Base-by-base conservation (phyloP, 2,113 vertebrate species). In the Chionomys nivalis region DNA sequence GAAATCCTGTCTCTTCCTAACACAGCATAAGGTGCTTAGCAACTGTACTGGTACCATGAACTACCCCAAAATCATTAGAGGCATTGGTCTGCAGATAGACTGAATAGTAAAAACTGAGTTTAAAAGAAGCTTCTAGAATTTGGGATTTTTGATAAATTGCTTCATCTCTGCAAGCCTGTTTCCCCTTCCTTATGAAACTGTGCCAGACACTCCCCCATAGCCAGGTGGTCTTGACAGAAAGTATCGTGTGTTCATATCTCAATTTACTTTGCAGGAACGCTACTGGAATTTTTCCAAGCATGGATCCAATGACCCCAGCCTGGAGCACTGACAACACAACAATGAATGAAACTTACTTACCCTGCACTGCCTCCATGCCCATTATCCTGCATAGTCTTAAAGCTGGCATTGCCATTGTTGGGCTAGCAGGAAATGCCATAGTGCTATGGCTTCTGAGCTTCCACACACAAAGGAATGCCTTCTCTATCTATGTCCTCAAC, bases 321-420 rank as follows among this genome's bases (percentile, higher is more conserved):
- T 75, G 23, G 44, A 24, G 1, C 23, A 82, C 12, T 63, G 6
- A 16, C 31, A 0, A 17, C 68, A 61, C 39, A 47, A 1, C 23
- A 31, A 0, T 4, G 44, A 94, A 44, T 72, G 6, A n/a, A n/a
- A n/a, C n/a, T n/a, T n/a, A n/a, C n/a, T n/a, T n/a, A n/a, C n/a
- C n/a, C n/a, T n/a, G n/a, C 12, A 0, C 0, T 49, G 47, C 6
- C 0, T 0, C 2, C 7, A 4, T 8, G n/a, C 1, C 0, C 24
- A 7, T 66, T 6, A 42, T 13, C 33, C 16, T 49, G 10, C 3
- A 4, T 14, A 44, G 63, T n/a, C 76, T 89, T n/a, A 58, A 2
- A 13, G 4, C 49, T 52, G 21, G 36, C 42, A 7, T 63, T 31
- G 39, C 42, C 8, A 0, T 52, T 17, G 10, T 17, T 61, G 83